Conservation (phyloP, 1,140 invertebrate genomes). For the Monomorium pharaonis region DNA sequence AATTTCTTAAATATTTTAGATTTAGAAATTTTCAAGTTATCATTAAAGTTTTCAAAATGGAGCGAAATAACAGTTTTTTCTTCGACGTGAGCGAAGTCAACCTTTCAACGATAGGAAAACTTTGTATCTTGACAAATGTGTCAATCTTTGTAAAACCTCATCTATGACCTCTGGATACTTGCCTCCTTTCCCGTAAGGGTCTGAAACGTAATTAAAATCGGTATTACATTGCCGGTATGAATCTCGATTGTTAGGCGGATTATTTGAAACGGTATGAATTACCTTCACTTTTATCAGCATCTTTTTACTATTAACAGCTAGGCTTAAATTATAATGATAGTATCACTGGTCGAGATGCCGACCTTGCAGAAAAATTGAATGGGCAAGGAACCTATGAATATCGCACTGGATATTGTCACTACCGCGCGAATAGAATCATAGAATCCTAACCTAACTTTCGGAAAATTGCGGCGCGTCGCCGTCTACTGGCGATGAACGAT, state of each 20-base stretch:
- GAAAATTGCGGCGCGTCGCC: not conserved
- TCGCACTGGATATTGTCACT: not conserved
- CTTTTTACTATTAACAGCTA: conserved; percentile 75
- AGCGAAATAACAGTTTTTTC: not conserved
- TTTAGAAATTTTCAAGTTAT: not conserved
- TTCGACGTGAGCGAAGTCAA: not conserved
- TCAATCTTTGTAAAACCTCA: not conserved
- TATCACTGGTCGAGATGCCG: conserved; percentile 28
- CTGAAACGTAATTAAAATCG: conserved; percentile 84
- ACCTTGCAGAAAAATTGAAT: not conserved
- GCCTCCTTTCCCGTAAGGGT: conserved; percentile 93
- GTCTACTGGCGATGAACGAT: not conserved
- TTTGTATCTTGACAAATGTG: not conserved
- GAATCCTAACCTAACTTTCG: not conserved
- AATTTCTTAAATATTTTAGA: not conserved
- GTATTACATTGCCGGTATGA: conserved; percentile 15
- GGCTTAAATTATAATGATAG: conserved; percentile 9
- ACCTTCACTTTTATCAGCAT: conserved; percentile 96
- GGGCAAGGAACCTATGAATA: not conserved
- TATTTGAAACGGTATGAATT: conserved; percentile 72
- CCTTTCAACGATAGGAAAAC: not conserved
- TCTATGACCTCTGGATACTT: conserved; percentile 66
- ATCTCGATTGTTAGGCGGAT: not conserved
- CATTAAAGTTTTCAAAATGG: not conserved
- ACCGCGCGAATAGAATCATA: not conserved